Evolutionary conservation across 1,140 invertebrate genomes (phyloP).

Genomic region (Drosophila parvula): DNA sequence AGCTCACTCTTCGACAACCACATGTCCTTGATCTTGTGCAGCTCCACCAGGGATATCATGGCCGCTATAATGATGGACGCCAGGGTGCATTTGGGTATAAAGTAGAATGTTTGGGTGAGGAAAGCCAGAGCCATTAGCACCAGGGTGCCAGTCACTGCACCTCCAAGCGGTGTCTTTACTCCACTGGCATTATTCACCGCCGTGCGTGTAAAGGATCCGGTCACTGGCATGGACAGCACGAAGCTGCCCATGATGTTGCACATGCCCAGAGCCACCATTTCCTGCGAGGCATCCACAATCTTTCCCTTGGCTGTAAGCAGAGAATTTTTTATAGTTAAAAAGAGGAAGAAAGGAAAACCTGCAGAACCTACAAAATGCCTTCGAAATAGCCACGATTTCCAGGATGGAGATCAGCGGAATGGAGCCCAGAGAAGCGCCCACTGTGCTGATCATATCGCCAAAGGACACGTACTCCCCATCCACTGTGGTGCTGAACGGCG

Average conservation of each 20-base stretch:
- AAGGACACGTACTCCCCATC: constrained; percentile 85
- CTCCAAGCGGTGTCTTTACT: constrained; percentile 93
- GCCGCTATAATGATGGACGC: constrained; percentile 91
- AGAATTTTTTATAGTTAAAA: neutral
- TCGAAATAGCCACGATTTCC: constrained; percentile 93
- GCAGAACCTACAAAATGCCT: constrained; percentile 90
- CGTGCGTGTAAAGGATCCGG: constrained; percentile 94
- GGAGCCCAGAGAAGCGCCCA: constrained; percentile 88
- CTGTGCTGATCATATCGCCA: constrained; percentile 86
- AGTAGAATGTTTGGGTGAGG: constrained; percentile 90
- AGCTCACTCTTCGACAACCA: constrained; percentile 93
- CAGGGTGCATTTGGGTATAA: constrained; percentile 91
- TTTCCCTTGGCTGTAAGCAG: constrained; percentile 89
- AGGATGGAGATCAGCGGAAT: constrained; percentile 91
- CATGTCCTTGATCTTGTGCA: constrained; percentile 89
- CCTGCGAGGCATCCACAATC: constrained; percentile 92
- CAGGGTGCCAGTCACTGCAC: constrained; percentile 89
- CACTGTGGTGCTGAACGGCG: constrained; percentile 87
- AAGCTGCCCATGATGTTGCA: constrained; percentile 95
- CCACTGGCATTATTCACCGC: constrained; percentile 96
- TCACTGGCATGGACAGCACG: constrained; percentile 93
- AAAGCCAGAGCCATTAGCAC: constrained; percentile 89
- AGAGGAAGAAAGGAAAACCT: no score
- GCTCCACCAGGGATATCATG: constrained; percentile 92
- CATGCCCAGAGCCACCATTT: constrained; percentile 92